A percentile compares a stretch with the other conserved stretches of the same genome.
These are phyloP conservation scores for Pammene fasciana DNA, from an alignment of 2,888 invertebrate genomes.

Conservation along the genomic window DNA sequence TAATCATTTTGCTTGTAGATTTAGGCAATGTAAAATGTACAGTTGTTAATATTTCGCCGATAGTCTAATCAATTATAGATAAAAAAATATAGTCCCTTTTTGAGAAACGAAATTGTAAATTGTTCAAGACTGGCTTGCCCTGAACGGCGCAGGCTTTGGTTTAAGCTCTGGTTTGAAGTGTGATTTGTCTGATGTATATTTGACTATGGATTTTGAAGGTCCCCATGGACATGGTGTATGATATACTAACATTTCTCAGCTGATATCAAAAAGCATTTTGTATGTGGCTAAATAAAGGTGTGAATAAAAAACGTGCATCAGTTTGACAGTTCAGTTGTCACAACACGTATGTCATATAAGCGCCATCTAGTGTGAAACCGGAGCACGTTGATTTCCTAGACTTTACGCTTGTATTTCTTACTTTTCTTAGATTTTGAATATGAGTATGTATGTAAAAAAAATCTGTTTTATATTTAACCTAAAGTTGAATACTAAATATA, in stretches of 20 bases:
- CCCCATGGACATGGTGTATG: background rate
- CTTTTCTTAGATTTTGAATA: too few relatives aligned
- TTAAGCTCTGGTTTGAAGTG: constrained; percentile 30
- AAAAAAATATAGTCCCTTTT: constrained; percentile 34
- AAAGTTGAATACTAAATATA: too few relatives aligned
- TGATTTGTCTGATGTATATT: constrained; percentile 38
- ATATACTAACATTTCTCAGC: constrained; percentile 2
- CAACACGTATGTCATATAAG: too few relatives aligned
- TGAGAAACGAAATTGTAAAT: constrained; percentile 38
- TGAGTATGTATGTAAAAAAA: too few relatives aligned
- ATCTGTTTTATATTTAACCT: too few relatives aligned
- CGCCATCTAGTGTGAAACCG: too few relatives aligned
- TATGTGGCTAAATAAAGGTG: too few relatives aligned
- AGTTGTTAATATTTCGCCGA: constrained; percentile 54
- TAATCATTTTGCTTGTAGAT: background rate
- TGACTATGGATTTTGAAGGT: constrained; percentile 32
- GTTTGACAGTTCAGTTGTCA: too few relatives aligned
- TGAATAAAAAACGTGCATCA: too few relatives aligned
- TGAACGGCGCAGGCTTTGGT: constrained; percentile 23
- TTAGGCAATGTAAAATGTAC: constrained; percentile 49
- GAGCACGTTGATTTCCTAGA: too few relatives aligned
- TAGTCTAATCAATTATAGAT: constrained; percentile 53
- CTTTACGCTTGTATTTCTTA: too few relatives aligned
- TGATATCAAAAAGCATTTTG: background rate
- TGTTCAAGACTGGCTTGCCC: constrained; percentile 35